Evolutionary conservation across 2,113 vertebrate species (phyloP), one percentile per base, ranked within the genome.

Genomic region (Pelobates fuscus): DNA sequence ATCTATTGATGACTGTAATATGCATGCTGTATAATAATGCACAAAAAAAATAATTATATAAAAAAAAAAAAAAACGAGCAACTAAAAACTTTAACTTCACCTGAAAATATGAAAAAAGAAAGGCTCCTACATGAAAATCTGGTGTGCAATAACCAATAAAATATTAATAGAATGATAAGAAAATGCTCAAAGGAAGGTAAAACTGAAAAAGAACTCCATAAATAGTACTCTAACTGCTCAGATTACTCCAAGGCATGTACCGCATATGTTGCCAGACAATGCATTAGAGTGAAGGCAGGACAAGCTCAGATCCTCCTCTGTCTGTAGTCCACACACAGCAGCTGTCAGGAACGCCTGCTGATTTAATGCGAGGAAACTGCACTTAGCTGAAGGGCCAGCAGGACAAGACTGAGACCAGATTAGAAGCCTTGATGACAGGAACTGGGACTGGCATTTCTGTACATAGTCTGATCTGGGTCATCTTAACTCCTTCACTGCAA

Each of bases 381-480:
- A 78, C 78, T 63, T 89, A 80, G 87, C 86, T 89, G 83, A 89
- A 88, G 87, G 86, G 85, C 80, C 66, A 80, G 73, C 79, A 84
- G 77, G 24, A 46, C 78, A 81, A 78, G 78, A 83, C 85, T 37
- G 0, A 66, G 83, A 79, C 24, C 78, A 72, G 67, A 84, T 30
- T 57, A 84, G 84, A 82, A 86, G 85, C 79, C 78, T 82, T 84
- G 85, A 79, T 89, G 84, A 88, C 86, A 85, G 81, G 82, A 82
- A 86, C 79, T 0, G 82, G 77, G 85, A 86, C 83, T 84, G 82
- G 82, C 84, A 84, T 87, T 84, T 86, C 84, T 88, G 85, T 86
- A 85, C 83, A 84, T 82, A 80, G 84, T 83, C 82, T 85, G 87
- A 89, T 89, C 81, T 88, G 87, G 87, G 86, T 89, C 87, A 89